phyloP scores from a whole-genome alignment of 2,797 vertebrate species.

The Mus spretus region DNA sequence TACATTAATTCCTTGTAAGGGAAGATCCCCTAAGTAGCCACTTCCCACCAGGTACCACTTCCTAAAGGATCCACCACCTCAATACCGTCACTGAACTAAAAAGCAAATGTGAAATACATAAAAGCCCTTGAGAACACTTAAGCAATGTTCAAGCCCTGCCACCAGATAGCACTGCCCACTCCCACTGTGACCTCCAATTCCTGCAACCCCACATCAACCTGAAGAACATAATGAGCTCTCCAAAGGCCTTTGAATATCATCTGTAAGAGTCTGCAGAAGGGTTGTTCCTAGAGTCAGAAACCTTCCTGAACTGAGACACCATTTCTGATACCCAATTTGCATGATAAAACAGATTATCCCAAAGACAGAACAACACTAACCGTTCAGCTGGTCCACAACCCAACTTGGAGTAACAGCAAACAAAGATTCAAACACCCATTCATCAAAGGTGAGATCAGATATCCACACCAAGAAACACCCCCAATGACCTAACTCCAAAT shows the following conservation, averaged over 20 bases:
- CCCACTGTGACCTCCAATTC: not conserved
- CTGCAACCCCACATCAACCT: not conserved
- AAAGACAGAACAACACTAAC: not conserved
- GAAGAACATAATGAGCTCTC: not conserved
- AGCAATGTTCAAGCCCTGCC: not conserved
- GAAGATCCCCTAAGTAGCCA: not conserved
- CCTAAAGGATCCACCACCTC: not conserved
- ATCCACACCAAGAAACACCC: not conserved
- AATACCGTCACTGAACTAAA: not conserved
- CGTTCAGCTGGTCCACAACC: not conserved
- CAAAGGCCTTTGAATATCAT: not conserved
- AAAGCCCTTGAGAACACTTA: not conserved
- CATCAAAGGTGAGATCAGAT: not conserved
- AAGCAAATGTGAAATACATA: not conserved
- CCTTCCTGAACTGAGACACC: not conserved
- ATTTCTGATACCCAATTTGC: not conserved
- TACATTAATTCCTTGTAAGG: not conserved
- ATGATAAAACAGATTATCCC: not conserved
- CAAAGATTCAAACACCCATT: not conserved
- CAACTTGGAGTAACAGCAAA: not conserved
- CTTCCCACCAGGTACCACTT: not conserved
- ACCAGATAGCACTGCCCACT: not conserved
- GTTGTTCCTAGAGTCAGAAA: not conserved
- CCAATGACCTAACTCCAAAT: not conserved
- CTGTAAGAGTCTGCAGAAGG: not conserved